A percentile compares a stretch with the other conserved stretches of the same genome.
Evolutionary conservation across 2,888 invertebrate species (phyloP).

Genomic region (Yponomeuta evonymella): DNA sequence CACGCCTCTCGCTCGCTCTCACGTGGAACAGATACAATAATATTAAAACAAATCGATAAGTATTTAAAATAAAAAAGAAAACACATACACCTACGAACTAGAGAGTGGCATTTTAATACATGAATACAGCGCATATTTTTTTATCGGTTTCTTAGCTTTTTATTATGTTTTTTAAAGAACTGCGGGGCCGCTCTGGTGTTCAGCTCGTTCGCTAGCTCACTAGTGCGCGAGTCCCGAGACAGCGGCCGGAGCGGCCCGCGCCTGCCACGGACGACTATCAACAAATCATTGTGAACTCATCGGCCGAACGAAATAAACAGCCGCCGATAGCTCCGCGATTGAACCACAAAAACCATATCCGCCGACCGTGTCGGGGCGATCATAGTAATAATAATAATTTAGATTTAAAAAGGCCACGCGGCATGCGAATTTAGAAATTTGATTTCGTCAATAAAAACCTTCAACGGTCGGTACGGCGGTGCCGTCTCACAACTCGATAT

Average conservation of each 20-base stretch:
- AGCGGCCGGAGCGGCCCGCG: no score
- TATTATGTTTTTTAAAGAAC: slow-evolving; percentile 5
- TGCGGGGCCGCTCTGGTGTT: neutral
- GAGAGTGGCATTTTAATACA: slow-evolving; percentile 44
- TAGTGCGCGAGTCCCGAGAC: no score
- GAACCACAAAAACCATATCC: neutral
- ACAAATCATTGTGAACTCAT: no score
- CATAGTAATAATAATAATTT: slow-evolving; percentile 29
- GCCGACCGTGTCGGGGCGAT: neutral
- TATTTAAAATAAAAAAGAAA: slow-evolving; percentile 33
- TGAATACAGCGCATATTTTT: neutral
- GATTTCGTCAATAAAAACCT: slow-evolving; percentile 23
- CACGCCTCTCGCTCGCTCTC: slow-evolving; percentile 13
- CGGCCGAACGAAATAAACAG: neutral
- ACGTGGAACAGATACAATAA: slow-evolving; percentile 54
- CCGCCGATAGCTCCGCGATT: neutral
- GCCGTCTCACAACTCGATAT: neutral
- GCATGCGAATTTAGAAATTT: slow-evolving; percentile 32
- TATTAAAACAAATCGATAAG: slow-evolving; percentile 54
- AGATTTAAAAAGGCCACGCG: slow-evolving; percentile 45
- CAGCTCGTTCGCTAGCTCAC: no score
- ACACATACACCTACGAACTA: slow-evolving; percentile 68
- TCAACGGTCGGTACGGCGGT: slow-evolving; percentile 1
- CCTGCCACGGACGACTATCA: no score
- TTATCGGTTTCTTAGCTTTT: neutral